These are phyloP conservation scores for Parnassius glacialis DNA, from an alignment of 2,888 invertebrate genomes.

Conservation along the genomic window DNA sequence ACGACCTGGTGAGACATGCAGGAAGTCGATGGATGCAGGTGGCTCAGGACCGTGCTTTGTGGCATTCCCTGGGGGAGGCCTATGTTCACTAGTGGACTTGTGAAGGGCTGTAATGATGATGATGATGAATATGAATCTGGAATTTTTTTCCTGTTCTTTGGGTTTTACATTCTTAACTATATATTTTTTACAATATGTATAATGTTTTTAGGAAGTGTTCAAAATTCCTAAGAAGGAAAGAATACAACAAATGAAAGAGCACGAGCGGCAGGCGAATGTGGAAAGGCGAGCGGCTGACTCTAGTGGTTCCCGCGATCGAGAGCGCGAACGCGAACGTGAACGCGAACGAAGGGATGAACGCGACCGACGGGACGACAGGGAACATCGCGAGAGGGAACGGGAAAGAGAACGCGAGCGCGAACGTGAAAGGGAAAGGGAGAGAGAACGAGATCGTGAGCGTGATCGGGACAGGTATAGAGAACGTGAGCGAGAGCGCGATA, in stretches of 20 bases:
- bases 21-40: no score
- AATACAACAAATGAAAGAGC: conserved; percentile 96
- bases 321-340: conserved; percentile 52
- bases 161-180: no score
- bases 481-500: conserved; percentile 40
- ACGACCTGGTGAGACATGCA: no score
- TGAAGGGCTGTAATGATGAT: no score
- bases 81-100: no score
- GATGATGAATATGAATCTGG: no score
- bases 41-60: no score
- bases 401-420: conserved; percentile 55
- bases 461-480: conserved; percentile 49
- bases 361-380: conserved; percentile 43
- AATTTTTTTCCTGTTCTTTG: no score
- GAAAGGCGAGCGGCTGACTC: conserved; percentile 72
- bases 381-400: conserved; percentile 50
- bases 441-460: conserved; percentile 46
- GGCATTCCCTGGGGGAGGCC: no score
- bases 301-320: conserved; percentile 64
- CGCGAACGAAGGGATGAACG: conserved; percentile 51
- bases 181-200: no score
- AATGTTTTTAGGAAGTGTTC: conserved; percentile 81
- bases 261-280: conserved; percentile 93
- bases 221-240: conserved; percentile 96
- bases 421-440: conserved; percentile 48